These are phyloP conservation scores for Pogonomyrmex barbatus DNA, from an alignment of 1,140 invertebrate genomes.

Conservation along the genomic window DNA sequence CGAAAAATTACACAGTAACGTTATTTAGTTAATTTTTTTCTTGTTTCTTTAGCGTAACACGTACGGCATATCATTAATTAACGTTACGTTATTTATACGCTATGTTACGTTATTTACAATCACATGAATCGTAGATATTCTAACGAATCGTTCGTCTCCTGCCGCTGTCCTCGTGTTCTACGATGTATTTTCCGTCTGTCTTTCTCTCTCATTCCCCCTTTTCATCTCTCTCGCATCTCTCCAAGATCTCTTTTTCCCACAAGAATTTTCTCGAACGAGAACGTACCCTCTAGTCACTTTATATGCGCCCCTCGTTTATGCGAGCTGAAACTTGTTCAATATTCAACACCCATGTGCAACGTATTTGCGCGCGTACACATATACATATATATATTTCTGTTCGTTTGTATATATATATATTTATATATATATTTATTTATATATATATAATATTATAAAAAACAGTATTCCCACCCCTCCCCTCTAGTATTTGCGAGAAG, in stretches of 20 bases:
- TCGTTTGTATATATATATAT: slow-evolving; percentile 68
- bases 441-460: slow-evolving; percentile 75
- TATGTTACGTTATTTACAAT: slow-evolving; percentile 85
- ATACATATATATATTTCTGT: slow-evolving; percentile 74
- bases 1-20: slow-evolving; percentile 85
- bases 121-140: slow-evolving; percentile 86
- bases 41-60: slow-evolving; percentile 84
- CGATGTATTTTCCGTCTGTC: slow-evolving; percentile 57
- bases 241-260: not conserved
- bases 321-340: slow-evolving; percentile 86
- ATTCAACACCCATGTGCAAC: slow-evolving; percentile 74
- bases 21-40: slow-evolving; percentile 77
- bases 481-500: slow-evolving; percentile 69
- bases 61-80: slow-evolving; percentile 86
- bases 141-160: slow-evolving; percentile 82
- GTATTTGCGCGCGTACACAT: slow-evolving; percentile 73
- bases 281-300: slow-evolving; percentile 67
- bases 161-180: slow-evolving; percentile 60
- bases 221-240: not conserved
- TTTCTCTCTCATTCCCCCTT: slow-evolving; percentile 15
- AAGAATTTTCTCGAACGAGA: slow-evolving; percentile 44
- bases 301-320: slow-evolving; percentile 74
- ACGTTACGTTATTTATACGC: slow-evolving; percentile 86
- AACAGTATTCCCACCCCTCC: slow-evolving; percentile 62
- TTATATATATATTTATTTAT: slow-evolving; percentile 73